These are phyloP conservation scores for Eristalis pertinax DNA, from an alignment of 2,888 invertebrate species.

Conservation along the genomic window DNA sequence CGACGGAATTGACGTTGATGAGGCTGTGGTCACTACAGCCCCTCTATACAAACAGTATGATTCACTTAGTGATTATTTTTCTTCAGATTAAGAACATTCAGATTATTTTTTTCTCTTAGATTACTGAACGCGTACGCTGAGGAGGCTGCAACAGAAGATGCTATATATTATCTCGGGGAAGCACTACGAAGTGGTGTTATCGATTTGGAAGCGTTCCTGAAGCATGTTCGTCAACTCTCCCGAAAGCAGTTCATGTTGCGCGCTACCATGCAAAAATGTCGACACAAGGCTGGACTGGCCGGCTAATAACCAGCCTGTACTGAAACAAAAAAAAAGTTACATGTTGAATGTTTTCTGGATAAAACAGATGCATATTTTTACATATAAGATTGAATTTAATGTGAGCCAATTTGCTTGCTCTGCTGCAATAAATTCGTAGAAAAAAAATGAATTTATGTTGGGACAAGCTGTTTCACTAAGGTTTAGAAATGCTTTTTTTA, in stretches of 20 bases:
- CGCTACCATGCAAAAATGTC: constrained; percentile 97
- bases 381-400: constrained; percentile 61
- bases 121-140: constrained; percentile 97
- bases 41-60: constrained; percentile 96
- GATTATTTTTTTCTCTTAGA: constrained; percentile 82
- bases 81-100: background rate
- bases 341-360: constrained; percentile 61
- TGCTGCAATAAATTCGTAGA: constrained; percentile 3
- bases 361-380: constrained; percentile 51
- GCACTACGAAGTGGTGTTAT: constrained; percentile 95
- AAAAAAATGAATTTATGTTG: constrained; percentile 33
- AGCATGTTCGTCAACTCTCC: constrained; percentile 96
- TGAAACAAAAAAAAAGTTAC: constrained; percentile 40
- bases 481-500: constrained; percentile 11
- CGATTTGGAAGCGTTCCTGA: constrained; percentile 97
- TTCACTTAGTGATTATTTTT: background rate
- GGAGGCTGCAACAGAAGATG: constrained; percentile 98
- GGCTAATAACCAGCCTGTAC: constrained; percentile 82
- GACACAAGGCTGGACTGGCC: constrained; percentile 94
- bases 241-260: constrained; percentile 97
- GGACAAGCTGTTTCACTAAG: constrained; percentile 11
- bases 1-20: constrained; percentile 95
- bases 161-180: constrained; percentile 98
- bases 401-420: constrained; percentile 51
- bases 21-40: constrained; percentile 97